Evolutionary conservation across 2,797 vertebrate species (phyloP).

Genomic region (Oryzias sinensis): DNA sequence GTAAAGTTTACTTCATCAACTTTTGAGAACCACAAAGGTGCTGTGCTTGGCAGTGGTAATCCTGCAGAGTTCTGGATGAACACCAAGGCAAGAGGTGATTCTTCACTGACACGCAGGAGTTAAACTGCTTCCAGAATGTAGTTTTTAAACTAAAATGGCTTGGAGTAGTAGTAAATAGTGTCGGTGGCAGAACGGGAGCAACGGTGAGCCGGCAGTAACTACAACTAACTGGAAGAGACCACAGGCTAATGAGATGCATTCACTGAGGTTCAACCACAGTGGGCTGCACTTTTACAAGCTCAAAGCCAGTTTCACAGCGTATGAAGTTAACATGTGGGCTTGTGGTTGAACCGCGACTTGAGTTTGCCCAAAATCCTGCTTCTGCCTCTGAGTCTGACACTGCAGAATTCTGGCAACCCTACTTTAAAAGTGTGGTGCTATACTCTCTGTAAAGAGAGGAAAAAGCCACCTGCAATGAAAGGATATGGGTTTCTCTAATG

Average conservation of each 20-base stretch:
- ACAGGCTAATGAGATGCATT: slow-evolving; percentile 49
- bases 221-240: slow-evolving; percentile 37
- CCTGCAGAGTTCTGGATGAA: too few species aligned
- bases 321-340: slow-evolving; percentile 25
- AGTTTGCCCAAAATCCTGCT: slow-evolving; percentile 2
- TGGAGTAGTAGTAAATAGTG: slow-evolving; percentile 4
- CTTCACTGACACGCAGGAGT: slow-evolving; percentile 16
- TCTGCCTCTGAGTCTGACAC: slow-evolving; percentile 14
- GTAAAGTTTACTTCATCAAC: too few species aligned
- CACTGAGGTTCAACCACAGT: slow-evolving; percentile 32
- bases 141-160: slow-evolving; percentile 1
- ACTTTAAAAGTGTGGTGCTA: neutral
- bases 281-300: slow-evolving; percentile 11
- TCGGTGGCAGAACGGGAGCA: slow-evolving; percentile 7
- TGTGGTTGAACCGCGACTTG: slow-evolving; percentile 21
- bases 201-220: slow-evolving; percentile 27
- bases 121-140: slow-evolving; percentile 26
- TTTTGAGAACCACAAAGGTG: too few species aligned
- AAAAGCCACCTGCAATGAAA: slow-evolving; percentile 7
- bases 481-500: slow-evolving; percentile 24
- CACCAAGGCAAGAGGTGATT: slow-evolving; percentile 23
- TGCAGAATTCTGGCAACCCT: slow-evolving; percentile 8
- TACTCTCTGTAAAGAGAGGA: slow-evolving; percentile 13
- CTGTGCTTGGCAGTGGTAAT: too few species aligned
- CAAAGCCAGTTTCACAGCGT: slow-evolving; percentile 16